Evolutionary conservation across 2,113 vertebrate genomes (phyloP), one percentile per base, ranked within the genome.

Genomic region (Myodes glareolus): DNA sequence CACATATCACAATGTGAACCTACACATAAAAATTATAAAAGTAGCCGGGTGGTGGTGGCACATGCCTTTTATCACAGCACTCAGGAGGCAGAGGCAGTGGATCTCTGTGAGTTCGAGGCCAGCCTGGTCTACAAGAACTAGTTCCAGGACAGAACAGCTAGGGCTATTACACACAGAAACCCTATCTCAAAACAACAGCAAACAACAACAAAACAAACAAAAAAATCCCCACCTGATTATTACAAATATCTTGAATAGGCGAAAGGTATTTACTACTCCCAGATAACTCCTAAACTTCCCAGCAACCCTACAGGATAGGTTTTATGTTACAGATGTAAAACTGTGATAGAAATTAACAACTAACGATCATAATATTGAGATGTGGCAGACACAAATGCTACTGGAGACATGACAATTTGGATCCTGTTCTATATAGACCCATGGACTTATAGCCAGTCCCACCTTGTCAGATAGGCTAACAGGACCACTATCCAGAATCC

Each of bases 291-390:
- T 76, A 85, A 88, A 50, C 13, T 58, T 94, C 80, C 39, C 31
- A 65, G 25, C 0, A n/a, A 70, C 4, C 36, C 45, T 88, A 27
- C 11, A 31, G n/a, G 3, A 2, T 88, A 67, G 65, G 55, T 75
- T 91, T 93, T 68, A 61, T 39, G 72, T 88, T 92, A 80, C 55
- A 91, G 63, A 45, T 88, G 8, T 94, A 55, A 90, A 93, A 73
- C 12, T 86, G 73, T 93, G 82, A 50, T 14, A 65, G n/a, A 90
- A 16, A 58, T 70, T 88, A 31, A 93, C 58, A 42, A 81, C 88
- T 91, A 72, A 92, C 77, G 58, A 58, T 73, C 10, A 81, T 70
- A 42, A 10, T 50, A n/a, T 39, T 90, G 45, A 77, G 82, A 90
- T 27, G 29, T 52, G 16, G 67, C 14, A 1, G 47, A 33, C 91